Base-by-base conservation (phyloP, 2,113 vertebrate species). In the Tragulus kanchil region DNA sequence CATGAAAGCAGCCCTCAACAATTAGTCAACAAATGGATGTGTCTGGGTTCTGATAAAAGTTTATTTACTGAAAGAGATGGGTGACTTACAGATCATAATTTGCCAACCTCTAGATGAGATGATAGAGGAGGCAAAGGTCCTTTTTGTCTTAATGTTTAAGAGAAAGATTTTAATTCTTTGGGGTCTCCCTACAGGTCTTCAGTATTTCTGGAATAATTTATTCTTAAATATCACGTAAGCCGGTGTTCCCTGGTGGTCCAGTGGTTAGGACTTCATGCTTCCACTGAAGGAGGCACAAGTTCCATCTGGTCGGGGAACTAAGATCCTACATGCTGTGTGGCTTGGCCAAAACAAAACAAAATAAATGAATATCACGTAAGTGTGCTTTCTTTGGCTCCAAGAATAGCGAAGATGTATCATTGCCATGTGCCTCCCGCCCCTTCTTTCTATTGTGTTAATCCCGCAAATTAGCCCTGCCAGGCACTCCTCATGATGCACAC, bases 61-160 rank as follows among this genome's bases (percentile, higher is more conserved):
- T 94, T 62, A 62, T 81, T 93, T 73, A 79, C 14, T 65, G 85
- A 58, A 94, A 61, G 28, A 73, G n/a, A 19, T 50, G 61, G 69
- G 15, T 45, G 48, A 50, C 10, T 71, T 45, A 16, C 26, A 13
- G 1, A 10, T 52, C 23, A 19, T 25, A 69, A 19, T 84, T 79
- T 67, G 21, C 17, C 56, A 64, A 45, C 4, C 10, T 13, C 8
- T 82, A 81, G 59, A 42, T 64, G 50, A 82, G 14, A 85, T 65
- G 54, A 31, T 16, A 90, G 31, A 61, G 31, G 45, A 91, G 75
- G 83, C 19, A 92, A 45, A 58, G 3, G 3, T 58, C n/a, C 6
- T 81, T 50, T 84, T 71, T 56, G 26, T 69, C 23, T 84, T 64
- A 56, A 75, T 5, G 7, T 62, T 85, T 73, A 94, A 85, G 79